phyloP scores from a whole-genome alignment of 2,888 invertebrate species.

The Gisinianus flammeolus region DNA sequence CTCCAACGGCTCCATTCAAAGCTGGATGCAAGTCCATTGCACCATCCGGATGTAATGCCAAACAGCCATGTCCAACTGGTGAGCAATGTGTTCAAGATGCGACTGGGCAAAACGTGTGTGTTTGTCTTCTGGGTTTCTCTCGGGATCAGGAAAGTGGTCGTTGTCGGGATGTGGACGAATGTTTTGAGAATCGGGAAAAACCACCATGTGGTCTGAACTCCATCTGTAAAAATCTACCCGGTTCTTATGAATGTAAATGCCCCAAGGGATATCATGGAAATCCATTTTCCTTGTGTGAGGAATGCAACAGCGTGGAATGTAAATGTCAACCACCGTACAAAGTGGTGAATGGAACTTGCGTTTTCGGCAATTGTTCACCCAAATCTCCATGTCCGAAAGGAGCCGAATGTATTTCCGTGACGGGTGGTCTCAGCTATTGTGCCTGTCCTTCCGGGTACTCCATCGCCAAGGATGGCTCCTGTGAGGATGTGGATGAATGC shows the following conservation, averaged over 20 bases:
- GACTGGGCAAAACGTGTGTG: constrained; percentile 79
- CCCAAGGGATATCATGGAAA: constrained; percentile 82
- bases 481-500: constrained; percentile 85
- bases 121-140: constrained; percentile 86
- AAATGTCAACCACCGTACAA: constrained; percentile 88
- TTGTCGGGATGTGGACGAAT: constrained; percentile 87
- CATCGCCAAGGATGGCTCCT: constrained; percentile 78
- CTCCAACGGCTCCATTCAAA: constrained; percentile 71
- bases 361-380: constrained; percentile 80
- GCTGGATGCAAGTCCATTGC: constrained; percentile 74
- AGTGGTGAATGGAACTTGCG: constrained; percentile 81
- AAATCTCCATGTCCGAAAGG: constrained; percentile 82
- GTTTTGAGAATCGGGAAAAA: constrained; percentile 74
- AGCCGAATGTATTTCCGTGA: constrained; percentile 87
- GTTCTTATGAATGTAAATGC: constrained; percentile 91
- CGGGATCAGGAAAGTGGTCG: constrained; percentile 72
- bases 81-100: constrained; percentile 85
- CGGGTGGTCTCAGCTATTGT: constrained; percentile 89
- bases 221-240: constrained; percentile 88
- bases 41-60: constrained; percentile 72
- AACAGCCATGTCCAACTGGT: constrained; percentile 79
- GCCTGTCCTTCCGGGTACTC: constrained; percentile 81
- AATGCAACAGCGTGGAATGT: constrained; percentile 81
- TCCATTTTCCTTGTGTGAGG: constrained; percentile 84
- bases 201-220: constrained; percentile 87